phyloP scores from a whole-genome alignment of 2,797 vertebrate genomes.

The Gadopsis bispinosus region DNA sequence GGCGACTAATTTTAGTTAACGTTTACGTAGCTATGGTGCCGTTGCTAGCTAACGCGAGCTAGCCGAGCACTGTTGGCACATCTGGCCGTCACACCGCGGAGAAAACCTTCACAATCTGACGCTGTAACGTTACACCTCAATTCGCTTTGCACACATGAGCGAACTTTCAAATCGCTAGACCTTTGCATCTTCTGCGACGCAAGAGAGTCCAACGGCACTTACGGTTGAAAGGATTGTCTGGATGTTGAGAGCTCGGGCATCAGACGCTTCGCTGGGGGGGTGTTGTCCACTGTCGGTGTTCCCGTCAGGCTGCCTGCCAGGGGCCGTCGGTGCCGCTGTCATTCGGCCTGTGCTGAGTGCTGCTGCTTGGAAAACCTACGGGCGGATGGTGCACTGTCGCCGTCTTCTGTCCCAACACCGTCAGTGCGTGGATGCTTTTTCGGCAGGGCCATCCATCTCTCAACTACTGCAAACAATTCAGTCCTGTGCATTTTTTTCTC shows the following conservation, averaged over 20 bases:
- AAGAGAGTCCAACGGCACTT: conserved; percentile 13
- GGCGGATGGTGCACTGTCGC: neutral
- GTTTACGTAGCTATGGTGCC: neutral
- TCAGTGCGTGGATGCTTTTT: neutral
- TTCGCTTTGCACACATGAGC: neutral
- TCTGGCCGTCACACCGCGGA: conserved; percentile 46
- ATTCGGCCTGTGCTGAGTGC: conserved; percentile 24
- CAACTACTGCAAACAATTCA: neutral
- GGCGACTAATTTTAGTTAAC: neutral
- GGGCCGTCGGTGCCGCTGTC: conserved; percentile 32
- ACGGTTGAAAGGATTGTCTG: conserved; percentile 33
- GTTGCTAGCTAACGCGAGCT: conserved; percentile 65
- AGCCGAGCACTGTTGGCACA: conserved; percentile 43
- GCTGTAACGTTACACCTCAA: neutral
- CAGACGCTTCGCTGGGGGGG: conserved; percentile 58
- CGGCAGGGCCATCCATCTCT: neutral
- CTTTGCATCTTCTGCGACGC: neutral
- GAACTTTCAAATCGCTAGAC: neutral
- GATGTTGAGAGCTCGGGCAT: conserved; percentile 27
- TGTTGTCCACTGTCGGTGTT: conserved; percentile 31
- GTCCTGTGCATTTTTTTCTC: neutral
- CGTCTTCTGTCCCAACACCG: conserved; percentile 36
- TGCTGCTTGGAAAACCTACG: neutral
- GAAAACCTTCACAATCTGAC: neutral
- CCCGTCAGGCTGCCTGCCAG: conserved; percentile 14